phyloP scores from a whole-genome alignment of 2,113 vertebrate species.

The Haplochromis vanheusdeni region DNA sequence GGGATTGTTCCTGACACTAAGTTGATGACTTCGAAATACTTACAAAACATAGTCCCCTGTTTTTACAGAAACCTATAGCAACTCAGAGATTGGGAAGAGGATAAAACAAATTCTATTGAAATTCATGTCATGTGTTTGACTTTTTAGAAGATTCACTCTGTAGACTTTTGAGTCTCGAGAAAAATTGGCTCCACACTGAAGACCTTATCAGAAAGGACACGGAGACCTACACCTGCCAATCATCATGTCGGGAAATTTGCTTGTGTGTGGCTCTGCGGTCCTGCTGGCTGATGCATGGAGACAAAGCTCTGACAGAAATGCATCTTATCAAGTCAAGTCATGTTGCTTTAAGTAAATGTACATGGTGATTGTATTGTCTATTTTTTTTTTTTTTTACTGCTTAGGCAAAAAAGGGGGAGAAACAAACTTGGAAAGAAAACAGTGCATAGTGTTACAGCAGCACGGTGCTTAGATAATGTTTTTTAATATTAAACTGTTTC shows the following conservation, averaged over 20 bases:
- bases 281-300: background rate
- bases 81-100: background rate
- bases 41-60: background rate
- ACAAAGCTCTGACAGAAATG: background rate
- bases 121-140: conserved; percentile 22
- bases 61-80: background rate
- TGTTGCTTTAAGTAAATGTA: background rate
- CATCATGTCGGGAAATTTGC: background rate
- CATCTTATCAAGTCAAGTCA: background rate
- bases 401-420: background rate
- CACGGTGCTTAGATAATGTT: background rate
- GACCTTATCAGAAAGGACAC: conserved; percentile 32
- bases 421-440: background rate
- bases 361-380: background rate
- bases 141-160: conserved; percentile 21
- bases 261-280: background rate
- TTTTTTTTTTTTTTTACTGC: background rate
- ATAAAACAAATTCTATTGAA: background rate
- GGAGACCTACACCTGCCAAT: conserved; percentile 13
- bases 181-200: conserved; percentile 22
- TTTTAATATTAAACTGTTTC: background rate
- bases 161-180: conserved; percentile 6
- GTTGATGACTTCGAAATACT: background rate
- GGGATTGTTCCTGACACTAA: background rate
- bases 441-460: background rate